Evolutionary conservation across 2,797 vertebrate genomes (phyloP).

Genomic region (Poecilia velifera): DNA sequence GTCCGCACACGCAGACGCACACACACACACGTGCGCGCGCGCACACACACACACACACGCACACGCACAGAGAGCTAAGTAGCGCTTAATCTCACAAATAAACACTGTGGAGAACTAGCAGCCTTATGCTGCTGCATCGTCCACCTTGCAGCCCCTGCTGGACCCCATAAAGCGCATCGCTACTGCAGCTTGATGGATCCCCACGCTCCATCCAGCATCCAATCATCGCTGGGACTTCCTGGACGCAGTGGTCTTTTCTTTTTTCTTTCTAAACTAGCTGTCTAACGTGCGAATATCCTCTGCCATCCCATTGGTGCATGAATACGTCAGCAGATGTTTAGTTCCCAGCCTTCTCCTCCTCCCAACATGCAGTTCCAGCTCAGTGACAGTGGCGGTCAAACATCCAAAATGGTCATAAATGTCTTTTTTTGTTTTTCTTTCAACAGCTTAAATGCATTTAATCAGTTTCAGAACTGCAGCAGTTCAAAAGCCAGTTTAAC

Average conservation of each 20-base stretch:
- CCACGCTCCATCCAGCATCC: constrained; percentile 45
- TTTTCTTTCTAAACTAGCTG: constrained; percentile 65
- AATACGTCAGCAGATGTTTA: constrained; percentile 46
- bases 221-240: constrained; percentile 47
- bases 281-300: constrained; percentile 41
- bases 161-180: constrained; percentile 26
- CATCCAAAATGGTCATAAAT: too few relatives aligned
- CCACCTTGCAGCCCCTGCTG: constrained; percentile 20
- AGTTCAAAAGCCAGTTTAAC: neutral
- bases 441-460: neutral
- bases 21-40: neutral
- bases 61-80: constrained; percentile 36
- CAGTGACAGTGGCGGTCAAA: neutral
- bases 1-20: constrained; percentile 27
- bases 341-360: constrained; percentile 17
- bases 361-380: neutral
- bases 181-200: constrained; percentile 17
- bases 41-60: neutral
- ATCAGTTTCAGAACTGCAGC: neutral
- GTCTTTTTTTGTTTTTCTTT: neutral
- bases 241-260: constrained; percentile 37
- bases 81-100: constrained; percentile 65
- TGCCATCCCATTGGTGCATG: constrained; percentile 64
- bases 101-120: constrained; percentile 28
- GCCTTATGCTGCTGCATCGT: constrained; percentile 48